phyloP scores from a whole-genome alignment of 2,797 vertebrate species.

The Myripristis jacobus region DNA sequence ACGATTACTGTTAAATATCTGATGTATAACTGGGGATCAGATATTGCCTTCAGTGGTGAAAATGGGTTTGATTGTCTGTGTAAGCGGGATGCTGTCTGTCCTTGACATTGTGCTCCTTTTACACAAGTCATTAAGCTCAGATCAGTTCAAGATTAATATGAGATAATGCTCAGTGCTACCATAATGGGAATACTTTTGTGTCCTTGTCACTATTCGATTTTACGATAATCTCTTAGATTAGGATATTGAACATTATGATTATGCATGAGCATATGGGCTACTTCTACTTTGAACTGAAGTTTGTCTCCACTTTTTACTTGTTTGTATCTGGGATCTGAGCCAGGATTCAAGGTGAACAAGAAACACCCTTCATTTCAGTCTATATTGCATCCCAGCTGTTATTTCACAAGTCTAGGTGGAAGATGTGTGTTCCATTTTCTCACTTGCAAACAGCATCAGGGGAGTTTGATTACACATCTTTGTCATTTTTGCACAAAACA shows the following conservation, averaged over 20 bases:
- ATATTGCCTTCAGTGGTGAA: slow-evolving; percentile 42
- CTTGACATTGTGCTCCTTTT: slow-evolving; percentile 71
- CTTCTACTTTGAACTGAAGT: slow-evolving; percentile 55
- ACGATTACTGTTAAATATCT: slow-evolving; percentile 1
- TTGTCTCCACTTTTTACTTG: slow-evolving; percentile 50
- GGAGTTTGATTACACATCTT: slow-evolving; percentile 61
- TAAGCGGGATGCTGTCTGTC: slow-evolving; percentile 63
- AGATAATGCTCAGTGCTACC: slow-evolving; percentile 71
- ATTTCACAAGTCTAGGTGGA: slow-evolving; percentile 63
- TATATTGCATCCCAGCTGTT: slow-evolving; percentile 76
- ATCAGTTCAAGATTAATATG: slow-evolving; percentile 75
- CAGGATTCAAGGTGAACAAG: slow-evolving; percentile 79
- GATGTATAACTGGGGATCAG: slow-evolving; percentile 14
- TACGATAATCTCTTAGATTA: slow-evolving; percentile 81
- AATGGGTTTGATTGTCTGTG: slow-evolving; percentile 41
- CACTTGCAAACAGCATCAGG: slow-evolving; percentile 40
- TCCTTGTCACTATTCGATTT: slow-evolving; percentile 77
- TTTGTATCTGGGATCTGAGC: slow-evolving; percentile 72
- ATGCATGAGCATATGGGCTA: slow-evolving; percentile 80
- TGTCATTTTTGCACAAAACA: slow-evolving; percentile 65
- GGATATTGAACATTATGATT: slow-evolving; percentile 79
- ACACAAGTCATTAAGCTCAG: slow-evolving; percentile 74
- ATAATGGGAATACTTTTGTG: slow-evolving; percentile 74
- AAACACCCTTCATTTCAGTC: slow-evolving; percentile 69
- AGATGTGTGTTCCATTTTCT: slow-evolving; percentile 64